A percentile compares a stretch with the other conserved stretches of the same genome.
Evolutionary conservation across 2,797 vertebrate genomes (phyloP).

Genomic region (Chiloscyllium punctatum): DNA sequence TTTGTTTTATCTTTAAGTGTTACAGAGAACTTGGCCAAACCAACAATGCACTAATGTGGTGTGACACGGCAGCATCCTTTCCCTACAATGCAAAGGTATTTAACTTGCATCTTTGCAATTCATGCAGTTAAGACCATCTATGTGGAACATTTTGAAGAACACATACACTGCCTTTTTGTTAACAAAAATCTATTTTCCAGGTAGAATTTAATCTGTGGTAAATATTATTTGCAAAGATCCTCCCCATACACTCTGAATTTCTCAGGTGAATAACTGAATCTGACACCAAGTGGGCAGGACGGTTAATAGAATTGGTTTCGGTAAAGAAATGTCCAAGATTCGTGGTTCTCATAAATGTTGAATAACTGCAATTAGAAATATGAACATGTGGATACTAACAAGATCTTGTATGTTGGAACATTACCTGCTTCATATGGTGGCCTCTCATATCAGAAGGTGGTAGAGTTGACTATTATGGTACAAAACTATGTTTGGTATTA

Average conservation of each 20-base stretch:
- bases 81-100: slow-evolving; percentile 71
- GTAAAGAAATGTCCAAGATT: neutral
- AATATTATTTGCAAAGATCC: neutral
- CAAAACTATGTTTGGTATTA: no score
- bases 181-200: neutral
- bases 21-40: slow-evolving; percentile 78
- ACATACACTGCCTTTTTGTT: neutral
- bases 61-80: slow-evolving; percentile 68
- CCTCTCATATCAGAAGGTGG: neutral
- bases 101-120: slow-evolving; percentile 28
- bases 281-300: neutral
- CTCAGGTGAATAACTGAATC: neutral
- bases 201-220: neutral
- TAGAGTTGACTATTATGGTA: no score
- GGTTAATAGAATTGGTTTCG: neutral
- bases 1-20: slow-evolving; percentile 62
- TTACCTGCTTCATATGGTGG: neutral
- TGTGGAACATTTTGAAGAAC: neutral
- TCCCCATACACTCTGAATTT: neutral
- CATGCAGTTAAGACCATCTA: neutral
- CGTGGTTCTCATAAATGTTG: neutral
- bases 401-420: neutral
- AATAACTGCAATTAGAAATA: neutral
- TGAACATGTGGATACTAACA: neutral
- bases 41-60: slow-evolving; percentile 64